Evolutionary conservation across 2,888 invertebrate species (phyloP), one percentile per base, ranked within the genome.

Genomic region (Plebejus anna): DNA sequence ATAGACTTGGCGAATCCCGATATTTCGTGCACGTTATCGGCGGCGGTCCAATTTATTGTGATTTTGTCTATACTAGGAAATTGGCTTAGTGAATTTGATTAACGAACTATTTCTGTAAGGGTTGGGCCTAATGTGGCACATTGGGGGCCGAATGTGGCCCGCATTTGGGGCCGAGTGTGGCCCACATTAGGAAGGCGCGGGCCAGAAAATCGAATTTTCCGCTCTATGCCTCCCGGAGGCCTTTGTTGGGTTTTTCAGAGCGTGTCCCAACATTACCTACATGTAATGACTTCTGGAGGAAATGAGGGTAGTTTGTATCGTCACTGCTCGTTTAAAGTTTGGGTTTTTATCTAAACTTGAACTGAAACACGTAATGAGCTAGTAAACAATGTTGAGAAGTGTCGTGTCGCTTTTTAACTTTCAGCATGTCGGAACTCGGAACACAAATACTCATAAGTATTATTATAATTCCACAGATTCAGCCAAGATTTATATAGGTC

Each of bases 161-260:
- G 84, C 86, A 86, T 89, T 89, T 88, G 82, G 84, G 84, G 87
- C 83, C 82, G 85, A 88, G 88, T 86, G 81, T 85, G 86, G 87
- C 84, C 88, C 86, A 84, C 86, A 86, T 90, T 89, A 88, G 82
- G 84, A 84, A 89, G 86, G 89, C 89, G 89, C 83, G 85, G 87
- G 86, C 86, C 87, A 89, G 89, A 92, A 91, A 92, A 92, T 92
- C 89, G 88, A 91, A 92, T 92, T 92, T 92, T 90, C 91, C 89
- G 89, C 87, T 86, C 83, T 87, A 84, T 88, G 88, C 85, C 79
- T 79, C 28, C 32, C 80, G 84, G 79, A 83, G 82, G 86, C 85
- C 87, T 87, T 85, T 86, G 86, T 84, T 81, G 82, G 81, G 85
- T 81, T 88, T 89, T 91, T 89, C 85, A 88, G 89, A 89, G 87